Conservation (phyloP, 2,797 vertebrate species). For the Luscinia luscinia region DNA sequence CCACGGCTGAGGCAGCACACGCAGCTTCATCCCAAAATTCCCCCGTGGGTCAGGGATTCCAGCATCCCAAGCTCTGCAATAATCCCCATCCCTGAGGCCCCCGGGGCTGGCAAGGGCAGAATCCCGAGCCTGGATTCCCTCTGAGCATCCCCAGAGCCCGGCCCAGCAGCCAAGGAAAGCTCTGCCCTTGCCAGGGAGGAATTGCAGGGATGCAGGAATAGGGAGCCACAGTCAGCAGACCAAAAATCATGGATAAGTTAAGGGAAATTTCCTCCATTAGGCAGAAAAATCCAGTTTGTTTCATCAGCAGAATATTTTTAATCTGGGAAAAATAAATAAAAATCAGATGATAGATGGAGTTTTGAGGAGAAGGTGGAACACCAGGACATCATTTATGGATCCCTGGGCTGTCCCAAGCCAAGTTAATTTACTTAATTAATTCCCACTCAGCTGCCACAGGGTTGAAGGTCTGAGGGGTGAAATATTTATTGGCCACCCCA, state of each 20-base stretch:
- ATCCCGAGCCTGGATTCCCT: not conserved
- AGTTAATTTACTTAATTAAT: not conserved
- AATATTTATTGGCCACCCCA: not conserved
- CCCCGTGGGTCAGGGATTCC: too few relatives aligned
- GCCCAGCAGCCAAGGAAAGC: not conserved
- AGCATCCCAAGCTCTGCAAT: too few relatives aligned
- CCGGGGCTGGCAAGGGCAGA: not conserved
- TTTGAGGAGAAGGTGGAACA: not conserved
- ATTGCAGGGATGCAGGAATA: not conserved
- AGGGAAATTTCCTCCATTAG: not conserved
- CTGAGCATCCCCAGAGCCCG: not conserved
- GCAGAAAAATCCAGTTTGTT: not conserved
- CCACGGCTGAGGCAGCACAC: not conserved
- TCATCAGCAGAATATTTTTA: not conserved
- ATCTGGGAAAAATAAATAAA: too few relatives aligned
- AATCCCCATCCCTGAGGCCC: not conserved
- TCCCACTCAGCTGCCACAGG: not conserved
- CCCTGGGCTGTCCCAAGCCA: not conserved
- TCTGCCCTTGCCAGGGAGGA: not conserved
- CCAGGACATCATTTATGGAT: not conserved
- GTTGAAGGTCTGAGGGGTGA: not conserved
- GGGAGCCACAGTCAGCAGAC: not conserved
- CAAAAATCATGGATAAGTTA: accelerated
- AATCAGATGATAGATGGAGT: not conserved
- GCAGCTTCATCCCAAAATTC: not conserved